A percentile compares a stretch with the other conserved stretches of the same genome.
These are phyloP conservation scores for Carcharodon carcharias DNA, from an alignment of 2,797 vertebrate species.

Conservation along the genomic window DNA sequence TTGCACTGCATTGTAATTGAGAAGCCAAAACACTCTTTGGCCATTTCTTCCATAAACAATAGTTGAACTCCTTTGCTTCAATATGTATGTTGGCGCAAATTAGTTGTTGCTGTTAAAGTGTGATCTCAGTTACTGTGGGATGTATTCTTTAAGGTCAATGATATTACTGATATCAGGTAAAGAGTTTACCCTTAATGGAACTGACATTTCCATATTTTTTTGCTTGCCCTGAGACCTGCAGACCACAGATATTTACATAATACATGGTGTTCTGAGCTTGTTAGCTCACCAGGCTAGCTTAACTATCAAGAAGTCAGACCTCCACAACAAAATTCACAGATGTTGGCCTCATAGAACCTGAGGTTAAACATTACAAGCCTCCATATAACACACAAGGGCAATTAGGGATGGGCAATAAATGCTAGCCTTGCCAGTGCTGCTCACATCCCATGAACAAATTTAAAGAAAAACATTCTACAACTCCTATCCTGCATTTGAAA, in stretches of 20 bases:
- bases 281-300: neutral
- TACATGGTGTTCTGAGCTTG: neutral
- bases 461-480: neutral
- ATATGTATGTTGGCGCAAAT: neutral
- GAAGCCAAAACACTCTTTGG: neutral
- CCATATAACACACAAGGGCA: too few relatives aligned
- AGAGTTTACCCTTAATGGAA: neutral
- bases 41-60: neutral
- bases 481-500: neutral
- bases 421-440: neutral
- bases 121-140: neutral
- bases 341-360: neutral
- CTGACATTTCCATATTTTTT: slow-evolving; percentile 20
- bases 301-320: neutral
- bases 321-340: neutral
- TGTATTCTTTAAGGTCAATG: neutral
- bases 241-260: neutral
- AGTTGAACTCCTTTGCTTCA: neutral
- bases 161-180: neutral
- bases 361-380: neutral
- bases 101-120: neutral
- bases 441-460: neutral
- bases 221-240: neutral
- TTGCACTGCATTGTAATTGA: neutral
- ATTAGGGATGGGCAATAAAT: neutral